Evolutionary conservation across 2,797 vertebrate species (phyloP).

Genomic region (Epinephelus coioides): DNA sequence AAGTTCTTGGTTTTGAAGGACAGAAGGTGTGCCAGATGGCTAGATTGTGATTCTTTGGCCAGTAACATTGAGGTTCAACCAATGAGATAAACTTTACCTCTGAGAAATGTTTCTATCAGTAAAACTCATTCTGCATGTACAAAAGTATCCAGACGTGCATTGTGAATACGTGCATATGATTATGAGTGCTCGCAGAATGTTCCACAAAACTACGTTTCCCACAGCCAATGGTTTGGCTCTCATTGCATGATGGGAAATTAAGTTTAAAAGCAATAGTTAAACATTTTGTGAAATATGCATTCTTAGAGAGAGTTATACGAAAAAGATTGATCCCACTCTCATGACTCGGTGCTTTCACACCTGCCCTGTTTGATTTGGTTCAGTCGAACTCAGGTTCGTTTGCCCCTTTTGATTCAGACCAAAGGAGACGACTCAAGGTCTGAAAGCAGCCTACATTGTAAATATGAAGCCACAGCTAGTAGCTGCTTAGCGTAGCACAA

Average conservation of each 20-base stretch:
- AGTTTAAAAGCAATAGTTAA: conserved; percentile 31
- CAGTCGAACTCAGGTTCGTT: too few relatives aligned
- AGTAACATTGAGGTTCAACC: neutral
- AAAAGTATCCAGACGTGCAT: conserved; percentile 5
- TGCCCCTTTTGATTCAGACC: too few relatives aligned
- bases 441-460: too few relatives aligned
- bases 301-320: neutral
- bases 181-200: conserved; percentile 23
- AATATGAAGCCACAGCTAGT: neutral
- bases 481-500: neutral
- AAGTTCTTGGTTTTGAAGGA: too few relatives aligned
- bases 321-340: neutral
- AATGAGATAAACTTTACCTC: neutral
- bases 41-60: neutral
- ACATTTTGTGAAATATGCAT: conserved; percentile 12
- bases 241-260: conserved; percentile 44
- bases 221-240: conserved; percentile 7
- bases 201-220: conserved; percentile 39
- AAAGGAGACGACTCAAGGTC: too few relatives aligned
- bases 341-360: neutral
- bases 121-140: neutral
- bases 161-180: neutral
- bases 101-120: neutral
- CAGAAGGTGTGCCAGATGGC: too few relatives aligned
- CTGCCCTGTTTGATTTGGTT: too few relatives aligned